These are phyloP conservation scores for Falco rusticolus DNA, from an alignment of 2,797 vertebrate species.

Conservation along the genomic window DNA sequence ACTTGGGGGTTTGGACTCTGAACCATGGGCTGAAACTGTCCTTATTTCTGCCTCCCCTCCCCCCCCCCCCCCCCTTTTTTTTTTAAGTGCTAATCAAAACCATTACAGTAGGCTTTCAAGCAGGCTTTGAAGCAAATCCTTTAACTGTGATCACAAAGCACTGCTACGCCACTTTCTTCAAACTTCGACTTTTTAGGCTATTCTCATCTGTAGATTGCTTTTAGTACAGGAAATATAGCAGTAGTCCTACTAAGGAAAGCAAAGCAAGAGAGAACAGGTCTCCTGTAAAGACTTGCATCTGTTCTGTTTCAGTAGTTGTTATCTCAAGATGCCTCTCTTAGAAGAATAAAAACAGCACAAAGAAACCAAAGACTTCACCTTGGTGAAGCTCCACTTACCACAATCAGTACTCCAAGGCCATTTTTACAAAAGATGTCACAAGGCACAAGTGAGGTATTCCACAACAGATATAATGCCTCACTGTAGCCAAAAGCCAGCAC, in stretches of 20 bases:
- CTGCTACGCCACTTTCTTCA: not conserved
- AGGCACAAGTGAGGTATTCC: not conserved
- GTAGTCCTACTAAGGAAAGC: not conserved
- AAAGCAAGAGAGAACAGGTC: not conserved
- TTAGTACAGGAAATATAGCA: not conserved
- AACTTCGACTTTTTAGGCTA: not conserved
- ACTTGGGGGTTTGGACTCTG: not conserved
- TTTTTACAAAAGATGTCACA: not conserved
- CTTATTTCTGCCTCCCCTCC: not conserved
- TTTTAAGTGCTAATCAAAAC: not conserved
- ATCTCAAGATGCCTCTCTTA: not conserved
- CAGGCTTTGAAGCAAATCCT: not conserved
- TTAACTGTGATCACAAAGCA: not conserved
- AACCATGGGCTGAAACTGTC: not conserved
- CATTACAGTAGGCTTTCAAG: not conserved
- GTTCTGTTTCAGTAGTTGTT: not conserved
- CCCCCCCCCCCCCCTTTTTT: too few species aligned
- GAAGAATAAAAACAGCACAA: not conserved
- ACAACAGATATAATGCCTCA: not conserved
- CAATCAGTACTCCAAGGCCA: not conserved
- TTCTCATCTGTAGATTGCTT: not conserved
- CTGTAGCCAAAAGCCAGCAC: not conserved
- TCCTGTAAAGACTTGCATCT: not conserved
- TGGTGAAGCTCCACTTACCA: not conserved
- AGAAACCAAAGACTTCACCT: not conserved